Base-by-base conservation (phyloP, 2,888 invertebrate species). In the Phoronis australis region DNA sequence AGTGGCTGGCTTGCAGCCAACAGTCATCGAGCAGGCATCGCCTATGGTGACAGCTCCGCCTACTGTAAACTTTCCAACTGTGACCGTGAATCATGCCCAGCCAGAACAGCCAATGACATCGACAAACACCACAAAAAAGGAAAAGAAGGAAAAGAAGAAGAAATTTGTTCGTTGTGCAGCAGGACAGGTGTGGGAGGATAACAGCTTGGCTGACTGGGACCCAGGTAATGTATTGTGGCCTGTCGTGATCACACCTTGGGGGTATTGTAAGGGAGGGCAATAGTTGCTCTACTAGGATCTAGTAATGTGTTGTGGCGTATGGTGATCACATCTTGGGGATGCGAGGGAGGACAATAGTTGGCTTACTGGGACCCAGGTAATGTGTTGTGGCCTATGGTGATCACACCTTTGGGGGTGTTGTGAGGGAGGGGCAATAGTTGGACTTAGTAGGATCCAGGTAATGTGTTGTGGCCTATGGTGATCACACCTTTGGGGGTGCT, bases 341-440 rank as follows among this genome's bases (percentile, higher is more conserved):
- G 87, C 87, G 0, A 99, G 99, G 99, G 97, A 99, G 77, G 99
- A 99, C 79, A 83, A 84, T 22, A 90, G 94, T 78, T 99, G 46
- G 79, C 86, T 20, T 99, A 99, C 71, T 99, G 97, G 99, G 87
- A 91, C n/a, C 88, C 91, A 61, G 85, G 85, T 84, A 62, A 67
- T 68, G 56, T 37, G 23, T 2, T 22, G 20, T 25, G 9, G 15
- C 22, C 18, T 39, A n/a, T 15, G 15, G n/a, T n/a, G n/a, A n/a
- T n/a, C n/a, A n/a, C n/a, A n/a, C n/a, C n/a, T n/a, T n/a, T n/a
- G n/a, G n/a, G n/a, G n/a, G n/a, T n/a, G n/a, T n/a, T n/a, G n/a
- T n/a, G n/a, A n/a, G n/a, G n/a, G 15, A 15, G 31, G n/a, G 9
- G 9, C 31, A 31, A 9, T 12, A 31, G 31, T 9, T 31, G 31